A percentile compares a stretch with the other conserved stretches of the same genome.
Conservation (phyloP, 2,888 invertebrate species). For the Merodon equestris region DNA sequence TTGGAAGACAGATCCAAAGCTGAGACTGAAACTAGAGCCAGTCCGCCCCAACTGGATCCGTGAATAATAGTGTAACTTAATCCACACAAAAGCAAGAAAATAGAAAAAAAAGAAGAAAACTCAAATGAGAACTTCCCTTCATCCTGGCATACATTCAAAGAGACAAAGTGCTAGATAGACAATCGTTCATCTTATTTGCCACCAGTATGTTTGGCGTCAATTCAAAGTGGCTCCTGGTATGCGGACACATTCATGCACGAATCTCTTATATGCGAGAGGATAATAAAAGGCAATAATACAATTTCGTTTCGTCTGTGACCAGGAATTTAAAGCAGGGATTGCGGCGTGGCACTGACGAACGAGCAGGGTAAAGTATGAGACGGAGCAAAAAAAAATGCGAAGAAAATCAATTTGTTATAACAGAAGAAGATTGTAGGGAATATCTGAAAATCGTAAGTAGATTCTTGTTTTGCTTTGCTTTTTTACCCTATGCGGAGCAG, state of each 20-base stretch:
- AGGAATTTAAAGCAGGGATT: slow-evolving; percentile 63
- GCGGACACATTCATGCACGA: slow-evolving; percentile 49
- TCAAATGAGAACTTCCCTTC: slow-evolving; percentile 21
- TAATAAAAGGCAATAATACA: slow-evolving; percentile 64
- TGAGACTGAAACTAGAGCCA: no score
- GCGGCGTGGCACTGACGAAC: background rate
- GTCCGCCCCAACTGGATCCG: background rate
- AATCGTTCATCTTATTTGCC: slow-evolving; percentile 45
- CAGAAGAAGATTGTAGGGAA: slow-evolving; percentile 41
- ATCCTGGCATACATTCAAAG: slow-evolving; percentile 6
- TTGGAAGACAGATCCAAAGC: no score
- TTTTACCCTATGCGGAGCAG: slow-evolving; percentile 23
- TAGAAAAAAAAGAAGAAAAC: slow-evolving; percentile 3
- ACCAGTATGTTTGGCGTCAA: slow-evolving; percentile 60
- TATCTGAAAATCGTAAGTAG: slow-evolving; percentile 35
- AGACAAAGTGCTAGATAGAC: slow-evolving; percentile 45
- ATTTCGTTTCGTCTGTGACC: slow-evolving; percentile 59
- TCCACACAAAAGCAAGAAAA: slow-evolving; percentile 24
- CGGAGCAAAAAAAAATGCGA: slow-evolving; percentile 15
- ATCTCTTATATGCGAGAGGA: slow-evolving; percentile 24
- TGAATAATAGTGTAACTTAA: slow-evolving; percentile 51
- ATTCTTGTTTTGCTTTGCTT: slow-evolving; percentile 18
- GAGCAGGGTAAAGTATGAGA: background rate
- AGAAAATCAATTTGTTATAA: slow-evolving; percentile 61
- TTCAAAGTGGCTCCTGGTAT: slow-evolving; percentile 61